Evolutionary conservation across 2,797 vertebrate genomes (phyloP).

Genomic region (Rhabdomys pumilio): DNA sequence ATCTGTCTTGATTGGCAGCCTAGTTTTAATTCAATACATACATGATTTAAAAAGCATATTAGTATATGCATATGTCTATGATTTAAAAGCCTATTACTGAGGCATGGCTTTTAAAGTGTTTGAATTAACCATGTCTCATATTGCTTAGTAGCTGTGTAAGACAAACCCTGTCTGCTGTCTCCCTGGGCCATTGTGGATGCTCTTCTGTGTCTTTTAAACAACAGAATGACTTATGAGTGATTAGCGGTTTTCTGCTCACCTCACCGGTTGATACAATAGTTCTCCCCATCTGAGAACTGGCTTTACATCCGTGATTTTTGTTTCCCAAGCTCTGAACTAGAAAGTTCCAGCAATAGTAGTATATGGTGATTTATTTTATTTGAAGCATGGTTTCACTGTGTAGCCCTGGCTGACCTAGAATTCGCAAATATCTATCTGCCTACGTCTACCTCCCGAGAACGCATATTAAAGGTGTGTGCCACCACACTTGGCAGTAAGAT

Average conservation of each 20-base stretch:
- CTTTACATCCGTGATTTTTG: neutral
- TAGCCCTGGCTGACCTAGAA: neutral
- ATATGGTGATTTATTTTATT: neutral
- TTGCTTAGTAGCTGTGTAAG: conserved; percentile 38
- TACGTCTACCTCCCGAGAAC: neutral
- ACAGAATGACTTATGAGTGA: neutral
- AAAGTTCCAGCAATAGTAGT: neutral
- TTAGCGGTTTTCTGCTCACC: conserved; percentile 1
- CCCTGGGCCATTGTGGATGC: neutral
- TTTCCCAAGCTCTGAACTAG: neutral
- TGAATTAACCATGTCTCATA: conserved; percentile 19
- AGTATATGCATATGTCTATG: neutral
- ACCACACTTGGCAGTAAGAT: neutral
- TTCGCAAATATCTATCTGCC: neutral
- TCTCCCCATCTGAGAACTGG: neutral
- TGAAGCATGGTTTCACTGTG: neutral
- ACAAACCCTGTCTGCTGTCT: conserved; percentile 5
- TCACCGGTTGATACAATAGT: neutral
- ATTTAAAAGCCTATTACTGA: conserved; percentile 17
- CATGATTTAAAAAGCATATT: conserved; percentile 5
- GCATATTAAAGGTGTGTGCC: neutral
- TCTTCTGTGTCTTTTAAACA: neutral
- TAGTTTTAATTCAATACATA: neutral
- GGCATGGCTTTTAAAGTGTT: conserved; percentile 30
- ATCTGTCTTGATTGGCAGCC: conserved; percentile 9